Evolutionary conservation across 2,888 invertebrate species (phyloP), one percentile per base, ranked within the genome.

Genomic region (Tinea pellionella): DNA sequence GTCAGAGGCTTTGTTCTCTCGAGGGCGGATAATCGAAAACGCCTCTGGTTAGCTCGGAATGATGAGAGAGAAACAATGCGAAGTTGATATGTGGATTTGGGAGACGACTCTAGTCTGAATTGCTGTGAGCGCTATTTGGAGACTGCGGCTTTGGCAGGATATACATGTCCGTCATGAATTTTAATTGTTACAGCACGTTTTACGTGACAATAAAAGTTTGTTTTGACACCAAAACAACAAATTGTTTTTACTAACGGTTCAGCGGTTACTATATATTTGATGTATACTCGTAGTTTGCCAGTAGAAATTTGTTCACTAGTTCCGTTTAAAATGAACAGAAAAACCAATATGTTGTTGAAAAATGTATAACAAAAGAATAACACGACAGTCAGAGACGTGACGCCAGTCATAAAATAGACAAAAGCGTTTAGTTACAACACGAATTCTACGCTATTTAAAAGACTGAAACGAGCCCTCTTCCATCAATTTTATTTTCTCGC

Each of bases 401-500:
- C 73, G 74, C 74, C 74, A 68, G 77, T 78, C 78, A 79, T 80
- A 81, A 82, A 85, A 84, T 83, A 84, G 83, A 86, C 84, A 82
- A 82, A 78, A 78, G 79, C 80, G 74, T 86, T 84, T 81, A 84
- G 80, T 73, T 76, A 71, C 74, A 77, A 74, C 83, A 81, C 78
- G 75, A 77, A 78, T 75, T 74, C 74, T 72, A 78, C 68, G 80
- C 80, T 87, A 87, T 86, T 86, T 87, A 80, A 62, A 62, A 78
- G 83, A 83, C 78, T 73, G 75, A 73, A 78, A 75, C 77, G 71
- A 72, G 73, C 76, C 70, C 73, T 73, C 78, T 75, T 79, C 80
- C 86, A 84, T 85, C 80, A 80, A 83, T 87, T 85, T 87, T 86
- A 84, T 86, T 86, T 87, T 86, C 85, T 85, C 83, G 83, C 81